phyloP scores from a whole-genome alignment of 2,888 invertebrate genomes.

The Sceliomorpha sp. region DNA sequence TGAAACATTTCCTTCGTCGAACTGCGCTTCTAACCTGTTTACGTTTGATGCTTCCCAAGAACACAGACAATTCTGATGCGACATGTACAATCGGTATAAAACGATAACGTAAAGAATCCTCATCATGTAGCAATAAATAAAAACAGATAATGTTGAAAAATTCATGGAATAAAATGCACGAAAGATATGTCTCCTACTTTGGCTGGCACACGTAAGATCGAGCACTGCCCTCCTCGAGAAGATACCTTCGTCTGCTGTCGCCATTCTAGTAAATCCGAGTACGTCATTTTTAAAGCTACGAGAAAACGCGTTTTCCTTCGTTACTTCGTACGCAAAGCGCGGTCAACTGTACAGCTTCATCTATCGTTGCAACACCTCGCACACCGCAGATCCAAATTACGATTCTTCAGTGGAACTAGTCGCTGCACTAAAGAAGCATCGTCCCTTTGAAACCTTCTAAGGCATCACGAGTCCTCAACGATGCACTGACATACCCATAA shows the following conservation, averaged over 20 bases:
- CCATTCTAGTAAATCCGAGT: slow-evolving; percentile 27
- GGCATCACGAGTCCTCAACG: slow-evolving; percentile 51
- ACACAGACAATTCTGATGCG: no score
- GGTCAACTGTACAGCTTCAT: slow-evolving; percentile 58
- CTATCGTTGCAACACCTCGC: slow-evolving; percentile 29
- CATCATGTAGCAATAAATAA: no score
- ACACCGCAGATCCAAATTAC: slow-evolving; percentile 12
- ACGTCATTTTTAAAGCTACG: slow-evolving; percentile 36
- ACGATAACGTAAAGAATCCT: no score
- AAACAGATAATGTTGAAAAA: no score
- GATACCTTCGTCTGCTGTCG: slow-evolving; percentile 20
- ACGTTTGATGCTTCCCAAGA: slow-evolving; percentile 13
- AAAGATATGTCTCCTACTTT: slow-evolving; percentile 26
- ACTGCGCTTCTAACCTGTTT: slow-evolving; percentile 6
- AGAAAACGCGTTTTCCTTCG: slow-evolving; percentile 29
- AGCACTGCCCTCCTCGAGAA: slow-evolving; percentile 13
- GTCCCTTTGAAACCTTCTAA: slow-evolving; percentile 30
- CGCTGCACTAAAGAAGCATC: slow-evolving; percentile 18
- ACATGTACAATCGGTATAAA: no score
- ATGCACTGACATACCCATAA: slow-evolving; percentile 56
- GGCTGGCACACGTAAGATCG: slow-evolving; percentile 36
- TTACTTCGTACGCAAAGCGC: slow-evolving; percentile 48
- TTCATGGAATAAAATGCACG: no score
- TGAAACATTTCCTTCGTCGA: slow-evolving; percentile 7
- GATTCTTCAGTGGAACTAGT: slow-evolving; percentile 4